Conservation (phyloP, 2,113 vertebrate species). For the Psittacus erithacus region DNA sequence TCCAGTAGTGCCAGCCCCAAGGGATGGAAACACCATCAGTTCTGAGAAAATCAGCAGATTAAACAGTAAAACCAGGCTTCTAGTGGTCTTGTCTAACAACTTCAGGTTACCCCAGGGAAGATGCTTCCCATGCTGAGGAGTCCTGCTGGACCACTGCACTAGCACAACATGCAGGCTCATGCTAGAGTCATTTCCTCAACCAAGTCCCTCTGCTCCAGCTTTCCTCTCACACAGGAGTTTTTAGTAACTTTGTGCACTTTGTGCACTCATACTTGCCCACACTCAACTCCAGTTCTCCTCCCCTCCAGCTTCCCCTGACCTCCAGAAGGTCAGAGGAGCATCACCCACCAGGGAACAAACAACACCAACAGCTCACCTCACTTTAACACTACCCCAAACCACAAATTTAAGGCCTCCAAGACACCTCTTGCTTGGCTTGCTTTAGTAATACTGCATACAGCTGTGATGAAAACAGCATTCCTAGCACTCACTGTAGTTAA, state of each 20-base stretch:
- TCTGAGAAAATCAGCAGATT: not conserved
- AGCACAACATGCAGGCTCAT: not conserved
- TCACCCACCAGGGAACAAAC: not conserved
- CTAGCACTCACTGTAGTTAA: fast-evolving
- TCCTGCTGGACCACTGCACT: not conserved
- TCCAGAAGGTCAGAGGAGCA: not conserved
- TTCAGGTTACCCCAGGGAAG: not conserved
- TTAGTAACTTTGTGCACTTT: not conserved
- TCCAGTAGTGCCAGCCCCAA: not conserved
- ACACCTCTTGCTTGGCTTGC: not conserved
- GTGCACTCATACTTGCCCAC: fast-evolving
- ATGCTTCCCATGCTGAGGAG: not conserved
- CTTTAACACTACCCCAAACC: not conserved
- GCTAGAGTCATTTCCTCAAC: not conserved
- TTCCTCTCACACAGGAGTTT: not conserved
- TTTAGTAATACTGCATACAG: not conserved
- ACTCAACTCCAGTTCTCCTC: not conserved
- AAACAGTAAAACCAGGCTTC: not conserved
- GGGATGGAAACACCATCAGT: not conserved
- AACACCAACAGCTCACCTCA: not conserved
- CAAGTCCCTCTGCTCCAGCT: not conserved
- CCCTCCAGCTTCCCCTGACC: not conserved
- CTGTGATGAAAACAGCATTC: not conserved
- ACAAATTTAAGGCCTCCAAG: not conserved
- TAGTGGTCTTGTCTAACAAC: not conserved